phyloP scores from a whole-genome alignment of 2,888 invertebrate genomes.

The Anarsia innoxiella region DNA sequence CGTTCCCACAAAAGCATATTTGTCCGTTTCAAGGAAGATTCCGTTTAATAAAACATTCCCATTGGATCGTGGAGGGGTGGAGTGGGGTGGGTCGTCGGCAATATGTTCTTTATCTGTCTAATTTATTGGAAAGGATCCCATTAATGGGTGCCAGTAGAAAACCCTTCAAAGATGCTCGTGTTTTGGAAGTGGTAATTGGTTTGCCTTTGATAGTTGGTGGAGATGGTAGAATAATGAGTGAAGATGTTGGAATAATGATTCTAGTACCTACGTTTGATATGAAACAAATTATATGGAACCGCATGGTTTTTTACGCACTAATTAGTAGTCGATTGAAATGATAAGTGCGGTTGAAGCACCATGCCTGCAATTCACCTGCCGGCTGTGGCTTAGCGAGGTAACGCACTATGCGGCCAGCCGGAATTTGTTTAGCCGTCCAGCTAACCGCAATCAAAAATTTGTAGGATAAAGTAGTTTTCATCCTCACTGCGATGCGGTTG shows the following conservation, averaged over 20 bases:
- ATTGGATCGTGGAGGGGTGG: constrained; percentile 12
- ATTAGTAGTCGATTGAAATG: background rate
- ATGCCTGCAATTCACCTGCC: background rate
- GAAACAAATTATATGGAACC: too few species aligned
- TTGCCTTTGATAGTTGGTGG: background rate
- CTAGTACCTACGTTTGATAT: too few species aligned
- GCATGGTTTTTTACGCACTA: background rate
- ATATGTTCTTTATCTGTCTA: constrained; percentile 34
- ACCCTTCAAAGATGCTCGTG: constrained; percentile 10
- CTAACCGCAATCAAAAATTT: too few species aligned
- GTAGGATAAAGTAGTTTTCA: too few species aligned
- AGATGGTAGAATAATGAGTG: background rate
- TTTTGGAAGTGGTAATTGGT: constrained; percentile 19
- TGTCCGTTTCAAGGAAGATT: constrained; percentile 18
- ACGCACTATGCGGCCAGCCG: too few species aligned
- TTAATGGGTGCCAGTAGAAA: constrained; percentile 28
- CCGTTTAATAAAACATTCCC: constrained; percentile 23
- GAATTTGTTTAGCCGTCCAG: too few species aligned
- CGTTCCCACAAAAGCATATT: constrained; percentile 16
- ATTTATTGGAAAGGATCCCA: constrained; percentile 38
- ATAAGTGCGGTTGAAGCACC: background rate
- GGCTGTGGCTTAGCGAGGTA: too few species aligned
- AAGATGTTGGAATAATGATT: background rate
- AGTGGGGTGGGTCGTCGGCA: constrained; percentile 22
- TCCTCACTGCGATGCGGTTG: too few species aligned